phyloP scores from a whole-genome alignment of 1,140 invertebrate genomes.

The Trypoxylus dichotomus region DNA sequence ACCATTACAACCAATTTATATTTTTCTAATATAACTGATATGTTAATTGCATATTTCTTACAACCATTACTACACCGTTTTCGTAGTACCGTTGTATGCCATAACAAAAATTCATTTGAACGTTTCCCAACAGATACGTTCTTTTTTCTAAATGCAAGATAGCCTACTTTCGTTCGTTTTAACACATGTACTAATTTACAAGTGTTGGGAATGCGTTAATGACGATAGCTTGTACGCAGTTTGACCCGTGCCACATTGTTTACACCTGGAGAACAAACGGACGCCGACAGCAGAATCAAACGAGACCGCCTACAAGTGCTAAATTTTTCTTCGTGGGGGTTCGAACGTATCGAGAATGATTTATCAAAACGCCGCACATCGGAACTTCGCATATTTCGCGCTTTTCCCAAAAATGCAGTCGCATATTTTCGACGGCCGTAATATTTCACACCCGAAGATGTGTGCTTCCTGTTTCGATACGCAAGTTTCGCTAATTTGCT shows the following conservation, averaged over 20 bases:
- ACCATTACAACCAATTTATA: no score
- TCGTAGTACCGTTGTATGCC: not conserved
- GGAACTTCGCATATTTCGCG: not conserved
- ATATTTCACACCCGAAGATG: no score
- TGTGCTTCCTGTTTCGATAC: no score
- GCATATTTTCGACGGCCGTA: not conserved
- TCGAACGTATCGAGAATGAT: slow-evolving; percentile 4
- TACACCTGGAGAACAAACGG: slow-evolving; percentile 27
- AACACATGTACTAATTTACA: slow-evolving; percentile 28
- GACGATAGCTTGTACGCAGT: not conserved
- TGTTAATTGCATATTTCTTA: not conserved
- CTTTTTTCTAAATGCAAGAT: not conserved
- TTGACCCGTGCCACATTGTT: slow-evolving; percentile 30
- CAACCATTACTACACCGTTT: not conserved
- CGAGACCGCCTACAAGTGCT: slow-evolving; percentile 27
- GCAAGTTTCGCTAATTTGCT: no score
- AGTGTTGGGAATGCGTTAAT: slow-evolving; percentile 8
- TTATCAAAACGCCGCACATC: slow-evolving; percentile 2
- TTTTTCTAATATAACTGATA: no score
- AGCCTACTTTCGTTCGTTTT: not conserved
- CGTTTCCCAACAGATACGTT: not conserved
- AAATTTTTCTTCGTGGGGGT: slow-evolving; percentile 28
- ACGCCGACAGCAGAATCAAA: slow-evolving; percentile 9
- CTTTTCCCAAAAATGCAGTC: not conserved
- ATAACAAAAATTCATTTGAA: not conserved